Conservation (phyloP, 2,888 invertebrate genomes). For the Epinotia brunnichana region DNA sequence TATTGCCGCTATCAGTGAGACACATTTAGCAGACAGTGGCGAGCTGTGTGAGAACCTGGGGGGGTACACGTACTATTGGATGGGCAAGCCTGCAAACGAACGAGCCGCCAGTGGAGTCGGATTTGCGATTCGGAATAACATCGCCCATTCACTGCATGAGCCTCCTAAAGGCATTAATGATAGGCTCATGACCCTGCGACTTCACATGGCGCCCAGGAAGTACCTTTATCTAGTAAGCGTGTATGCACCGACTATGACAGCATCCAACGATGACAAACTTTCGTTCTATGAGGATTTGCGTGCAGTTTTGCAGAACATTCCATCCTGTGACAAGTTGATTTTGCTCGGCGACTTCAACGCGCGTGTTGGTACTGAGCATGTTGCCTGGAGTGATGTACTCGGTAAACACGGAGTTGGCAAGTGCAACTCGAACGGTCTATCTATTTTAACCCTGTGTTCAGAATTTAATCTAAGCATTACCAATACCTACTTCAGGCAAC, state of each 20-base stretch:
- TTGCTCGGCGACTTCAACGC: not conserved
- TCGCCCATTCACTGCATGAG: not conserved
- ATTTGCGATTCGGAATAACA: constrained; percentile 5
- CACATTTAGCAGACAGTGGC: constrained; percentile 13
- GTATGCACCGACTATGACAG: constrained; percentile 1
- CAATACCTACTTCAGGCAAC: not conserved
- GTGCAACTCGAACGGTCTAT: not conserved
- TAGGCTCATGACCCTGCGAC: constrained; percentile 4
- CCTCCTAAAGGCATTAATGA: constrained; percentile 1
- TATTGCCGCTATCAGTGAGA: constrained; percentile 29
- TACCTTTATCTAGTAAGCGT: not conserved
- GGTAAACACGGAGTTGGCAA: not conserved
- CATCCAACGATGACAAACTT: not conserved
- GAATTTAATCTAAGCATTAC: not conserved
- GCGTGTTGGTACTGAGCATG: not conserved
- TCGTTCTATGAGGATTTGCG: not conserved
- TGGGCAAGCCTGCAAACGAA: constrained; percentile 5
- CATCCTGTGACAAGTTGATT: not conserved
- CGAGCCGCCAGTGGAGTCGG: constrained; percentile 11
- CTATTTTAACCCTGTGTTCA: not conserved
- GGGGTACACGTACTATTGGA: constrained; percentile 24
- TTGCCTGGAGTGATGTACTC: not conserved
- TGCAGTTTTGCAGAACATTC: not conserved
- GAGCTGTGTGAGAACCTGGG: constrained; percentile 18
- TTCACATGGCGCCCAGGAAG: constrained; percentile 3